Evolutionary conservation across 2,113 vertebrate species (phyloP), one percentile per base, ranked within the genome.

Genomic region (Suncus etruscus): DNA sequence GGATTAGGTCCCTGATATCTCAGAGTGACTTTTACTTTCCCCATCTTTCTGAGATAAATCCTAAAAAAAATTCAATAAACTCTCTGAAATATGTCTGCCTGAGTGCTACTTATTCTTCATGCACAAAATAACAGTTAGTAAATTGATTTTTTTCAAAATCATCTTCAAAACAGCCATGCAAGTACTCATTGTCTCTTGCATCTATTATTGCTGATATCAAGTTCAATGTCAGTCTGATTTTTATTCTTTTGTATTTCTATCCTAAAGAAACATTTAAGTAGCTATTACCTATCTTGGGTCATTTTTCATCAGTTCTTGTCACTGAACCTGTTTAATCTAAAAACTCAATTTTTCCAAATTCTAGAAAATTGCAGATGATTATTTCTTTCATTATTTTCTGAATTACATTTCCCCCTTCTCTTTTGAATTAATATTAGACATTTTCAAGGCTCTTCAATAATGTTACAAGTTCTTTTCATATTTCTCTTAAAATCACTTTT

Each of bases 271-370:
- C 16, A 32, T 12, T 77, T 15, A 50, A 32, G 11, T 66, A 29
- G 9, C 29, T 76, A 54, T 68, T 27, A 65, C 0, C 14, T 51
- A 31, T 39, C 15, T 39, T 32, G 51, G 22, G 32, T 85, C 15
- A 74, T 66, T 85, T 94, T 90, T 90, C 15, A 77, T 84, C 6
- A 45, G 1, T 69, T 73, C 8, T 82, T 80, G 63, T 87, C n/a
- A 29, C 22, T 63, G 39, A 84, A 45, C 3, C 2, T 2, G 48
- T 92, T 81, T 72, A 61, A 85, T 27, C 63, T 65, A n/a, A 87
- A 72, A 15, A 73, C 11, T 65, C 3, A 1, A n/a, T 65, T 73
- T 94, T 70, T 48, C 82, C 11, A 25, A 86, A 22, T 90, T 80
- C 25, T 72, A 77, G 32, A 76, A 93, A 84, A 72, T 76, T 16